phyloP scores from a whole-genome alignment of 2,888 invertebrate species.

The Clanis bilineata region DNA sequence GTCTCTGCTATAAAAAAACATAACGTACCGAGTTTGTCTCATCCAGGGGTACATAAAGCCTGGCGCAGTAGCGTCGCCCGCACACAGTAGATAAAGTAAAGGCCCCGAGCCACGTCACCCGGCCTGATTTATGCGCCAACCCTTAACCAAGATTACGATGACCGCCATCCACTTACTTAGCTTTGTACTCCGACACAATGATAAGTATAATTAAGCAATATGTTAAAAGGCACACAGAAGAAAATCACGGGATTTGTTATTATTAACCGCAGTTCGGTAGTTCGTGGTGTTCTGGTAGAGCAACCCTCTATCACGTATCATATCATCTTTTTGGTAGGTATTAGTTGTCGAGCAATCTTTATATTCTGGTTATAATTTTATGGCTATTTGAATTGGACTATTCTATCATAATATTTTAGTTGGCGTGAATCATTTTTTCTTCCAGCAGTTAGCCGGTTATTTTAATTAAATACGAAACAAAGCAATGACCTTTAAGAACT shows the following conservation, averaged over 20 bases:
- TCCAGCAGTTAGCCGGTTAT: too few species aligned
- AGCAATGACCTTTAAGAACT: too few species aligned
- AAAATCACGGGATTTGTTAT: neutral
- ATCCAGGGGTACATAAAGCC: constrained; percentile 27
- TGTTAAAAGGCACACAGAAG: constrained; percentile 10
- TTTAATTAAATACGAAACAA: too few species aligned
- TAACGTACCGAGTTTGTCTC: neutral
- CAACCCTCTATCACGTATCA: too few species aligned
- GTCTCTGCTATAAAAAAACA: too few species aligned
- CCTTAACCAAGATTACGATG: constrained; percentile 83
- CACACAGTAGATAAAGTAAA: constrained; percentile 79
- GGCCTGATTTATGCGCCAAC: constrained; percentile 76
- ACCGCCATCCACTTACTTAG: constrained; percentile 79
- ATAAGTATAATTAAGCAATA: constrained; percentile 33
- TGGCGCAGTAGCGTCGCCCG: constrained; percentile 66
- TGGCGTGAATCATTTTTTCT: too few species aligned
- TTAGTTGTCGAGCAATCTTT: too few species aligned
- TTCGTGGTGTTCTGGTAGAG: too few species aligned
- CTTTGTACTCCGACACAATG: constrained; percentile 43
- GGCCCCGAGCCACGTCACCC: constrained; percentile 74
- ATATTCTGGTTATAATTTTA: too few species aligned
- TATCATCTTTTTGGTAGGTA: too few species aligned
- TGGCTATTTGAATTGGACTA: too few species aligned
- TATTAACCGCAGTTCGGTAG: neutral
- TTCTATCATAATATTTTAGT: too few species aligned